These are phyloP conservation scores for Drosophila atroscutellata DNA, from an alignment of 2,888 invertebrate species.

Conservation along the genomic window DNA sequence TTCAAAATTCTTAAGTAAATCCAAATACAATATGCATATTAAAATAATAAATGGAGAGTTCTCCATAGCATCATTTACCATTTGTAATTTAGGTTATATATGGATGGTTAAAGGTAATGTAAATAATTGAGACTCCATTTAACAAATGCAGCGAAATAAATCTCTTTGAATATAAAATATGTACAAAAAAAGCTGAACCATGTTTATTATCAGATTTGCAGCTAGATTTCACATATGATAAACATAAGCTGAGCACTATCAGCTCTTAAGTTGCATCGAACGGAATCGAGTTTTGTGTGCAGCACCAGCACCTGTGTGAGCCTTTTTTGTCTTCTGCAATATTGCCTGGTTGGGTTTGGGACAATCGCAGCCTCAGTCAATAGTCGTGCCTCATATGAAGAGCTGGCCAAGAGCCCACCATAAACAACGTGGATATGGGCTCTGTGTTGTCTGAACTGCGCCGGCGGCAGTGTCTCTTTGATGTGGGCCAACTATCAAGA, in stretches of 20 bases:
- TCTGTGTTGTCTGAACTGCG: constrained; percentile 42
- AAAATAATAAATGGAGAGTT: neutral
- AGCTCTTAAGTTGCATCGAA: constrained; percentile 19
- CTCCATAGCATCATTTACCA: neutral
- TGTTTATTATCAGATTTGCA: constrained; percentile 11
- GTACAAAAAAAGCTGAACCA: neutral
- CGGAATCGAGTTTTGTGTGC: constrained; percentile 30
- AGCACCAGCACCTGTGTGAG: constrained; percentile 37
- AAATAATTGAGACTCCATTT: neutral
- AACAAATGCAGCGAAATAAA: neutral
- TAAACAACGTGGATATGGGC: constrained; percentile 68
- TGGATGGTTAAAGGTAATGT: neutral
- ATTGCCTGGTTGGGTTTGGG: constrained; percentile 8
- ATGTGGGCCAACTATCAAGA: constrained; percentile 81
- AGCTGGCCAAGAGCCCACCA: constrained; percentile 49
- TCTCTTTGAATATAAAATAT: neutral
- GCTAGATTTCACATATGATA: constrained; percentile 48
- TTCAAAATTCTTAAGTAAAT: neutral
- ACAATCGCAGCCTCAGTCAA: constrained; percentile 33
- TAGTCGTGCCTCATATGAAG: constrained; percentile 59
- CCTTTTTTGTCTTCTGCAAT: constrained; percentile 2
- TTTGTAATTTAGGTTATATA: neutral
- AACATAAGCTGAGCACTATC: constrained; percentile 19
- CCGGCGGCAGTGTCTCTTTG: constrained; percentile 73
- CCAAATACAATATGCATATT: neutral